Evolutionary conservation across 2,888 invertebrate species (phyloP).

Genomic region (Cylloceria caligata): DNA sequence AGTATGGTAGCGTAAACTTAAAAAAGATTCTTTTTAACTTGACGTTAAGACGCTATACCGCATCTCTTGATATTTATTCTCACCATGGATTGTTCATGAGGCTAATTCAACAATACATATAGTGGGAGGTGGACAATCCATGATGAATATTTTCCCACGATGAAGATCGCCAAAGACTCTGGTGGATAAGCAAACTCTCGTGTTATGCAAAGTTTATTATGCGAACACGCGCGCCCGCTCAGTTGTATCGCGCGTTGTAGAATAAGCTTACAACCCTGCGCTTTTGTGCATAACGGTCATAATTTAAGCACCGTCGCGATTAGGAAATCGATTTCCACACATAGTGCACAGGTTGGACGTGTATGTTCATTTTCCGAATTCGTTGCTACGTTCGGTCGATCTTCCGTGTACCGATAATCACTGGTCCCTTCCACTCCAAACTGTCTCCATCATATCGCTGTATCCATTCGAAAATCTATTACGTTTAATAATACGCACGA

Average conservation of each 20-base stretch:
- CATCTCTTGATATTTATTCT: no score
- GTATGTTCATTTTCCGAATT: neutral
- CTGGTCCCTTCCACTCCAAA: neutral
- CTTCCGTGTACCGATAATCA: neutral
- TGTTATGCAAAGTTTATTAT: conserved; percentile 10
- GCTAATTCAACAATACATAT: no score
- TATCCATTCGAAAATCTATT: neutral
- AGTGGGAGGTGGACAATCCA: no score
- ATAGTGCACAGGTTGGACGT: neutral
- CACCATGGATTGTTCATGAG: no score
- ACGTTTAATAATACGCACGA: neutral
- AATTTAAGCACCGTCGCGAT: conserved; percentile 11
- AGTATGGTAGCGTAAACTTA: no score
- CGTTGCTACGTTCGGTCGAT: neutral
- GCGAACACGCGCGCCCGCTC: neutral
- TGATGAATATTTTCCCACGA: no score
- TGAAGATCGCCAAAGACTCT: no score
- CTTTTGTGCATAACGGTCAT: neutral
- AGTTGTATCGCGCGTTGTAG: neutral
- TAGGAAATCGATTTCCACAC: conserved; percentile 7
- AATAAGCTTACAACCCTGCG: neutral
- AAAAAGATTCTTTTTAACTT: no score
- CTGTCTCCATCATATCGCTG: no score
- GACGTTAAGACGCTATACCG: no score
- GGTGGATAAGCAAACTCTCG: neutral